phyloP scores from a whole-genome alignment of 1,140 invertebrate genomes.

The Drosophila teissieri region DNA sequence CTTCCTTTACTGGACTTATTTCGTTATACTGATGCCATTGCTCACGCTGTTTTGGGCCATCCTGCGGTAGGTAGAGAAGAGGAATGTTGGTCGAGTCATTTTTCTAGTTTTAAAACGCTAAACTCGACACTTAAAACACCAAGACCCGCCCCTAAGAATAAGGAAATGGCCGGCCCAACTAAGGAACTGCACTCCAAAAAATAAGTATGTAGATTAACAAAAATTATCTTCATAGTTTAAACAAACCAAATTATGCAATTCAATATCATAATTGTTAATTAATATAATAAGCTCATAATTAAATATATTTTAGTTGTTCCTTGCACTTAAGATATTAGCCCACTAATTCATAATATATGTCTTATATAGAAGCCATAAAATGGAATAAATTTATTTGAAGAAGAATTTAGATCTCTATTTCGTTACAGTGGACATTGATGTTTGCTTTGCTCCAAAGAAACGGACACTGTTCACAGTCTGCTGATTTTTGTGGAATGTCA shows the following conservation, averaged over 20 bases:
- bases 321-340: too few relatives aligned
- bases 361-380: too few relatives aligned
- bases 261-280: too few relatives aligned
- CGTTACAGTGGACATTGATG: neutral
- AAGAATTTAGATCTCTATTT: too few relatives aligned
- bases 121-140: conserved; percentile 81
- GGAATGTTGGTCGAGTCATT: conserved; percentile 49
- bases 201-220: neutral
- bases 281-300: too few relatives aligned
- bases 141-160: conserved; percentile 32
- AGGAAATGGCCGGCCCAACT: conserved; percentile 6
- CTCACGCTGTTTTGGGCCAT: conserved; percentile 27
- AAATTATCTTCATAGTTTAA: neutral
- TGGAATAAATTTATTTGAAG: too few relatives aligned
- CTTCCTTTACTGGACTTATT: conserved; percentile 36
- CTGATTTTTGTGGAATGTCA: conserved; percentile 59
- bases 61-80: conserved; percentile 31
- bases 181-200: conserved; percentile 1
- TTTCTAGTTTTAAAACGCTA: conserved; percentile 67
- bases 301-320: too few relatives aligned
- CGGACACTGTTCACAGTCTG: conserved; percentile 43
- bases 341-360: too few relatives aligned
- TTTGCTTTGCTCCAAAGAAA: conserved; percentile 16
- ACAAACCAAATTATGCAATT: neutral
- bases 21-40: conserved; percentile 38